Evolutionary conservation across 2,888 invertebrate species (phyloP).

Genomic region (Eupithecia exiguata): DNA sequence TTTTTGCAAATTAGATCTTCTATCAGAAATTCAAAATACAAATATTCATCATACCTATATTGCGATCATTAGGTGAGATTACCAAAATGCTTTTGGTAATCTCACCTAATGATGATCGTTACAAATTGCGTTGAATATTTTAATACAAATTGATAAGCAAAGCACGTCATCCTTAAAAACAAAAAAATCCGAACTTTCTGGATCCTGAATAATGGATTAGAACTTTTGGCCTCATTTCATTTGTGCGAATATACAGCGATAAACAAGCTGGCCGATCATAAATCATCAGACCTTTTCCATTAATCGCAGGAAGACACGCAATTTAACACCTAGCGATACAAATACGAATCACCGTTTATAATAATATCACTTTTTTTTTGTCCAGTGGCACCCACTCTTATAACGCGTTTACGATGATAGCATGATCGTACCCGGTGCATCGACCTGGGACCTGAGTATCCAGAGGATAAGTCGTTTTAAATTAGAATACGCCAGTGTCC

Average conservation of each 20-base stretch:
- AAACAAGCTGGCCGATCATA: constrained; percentile 45
- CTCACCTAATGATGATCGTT: neutral
- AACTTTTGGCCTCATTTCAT: constrained; percentile 9
- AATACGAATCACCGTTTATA: constrained; percentile 56
- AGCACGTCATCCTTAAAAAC: neutral
- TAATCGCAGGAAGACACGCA: constrained; percentile 60
- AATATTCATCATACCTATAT: neutral
- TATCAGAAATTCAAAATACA: neutral
- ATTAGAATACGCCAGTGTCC: constrained; percentile 71
- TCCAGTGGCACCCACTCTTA: constrained; percentile 40
- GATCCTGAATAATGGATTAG: constrained; percentile 1
- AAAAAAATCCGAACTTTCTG: neutral
- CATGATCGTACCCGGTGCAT: constrained; percentile 65
- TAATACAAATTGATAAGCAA: neutral
- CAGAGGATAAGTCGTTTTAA: constrained; percentile 67
- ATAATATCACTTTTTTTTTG: constrained; percentile 49
- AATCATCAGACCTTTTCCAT: constrained; percentile 58
- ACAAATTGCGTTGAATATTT: neutral
- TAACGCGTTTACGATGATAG: constrained; percentile 60
- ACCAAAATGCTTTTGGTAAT: neutral
- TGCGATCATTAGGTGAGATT: neutral
- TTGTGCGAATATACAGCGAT: constrained; percentile 32
- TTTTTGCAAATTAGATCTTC: neutral
- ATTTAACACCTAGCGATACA: constrained; percentile 58
- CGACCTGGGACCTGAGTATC: constrained; percentile 73